Conservation (phyloP, 2,113 vertebrate genomes). For the Delphinus delphis region DNA sequence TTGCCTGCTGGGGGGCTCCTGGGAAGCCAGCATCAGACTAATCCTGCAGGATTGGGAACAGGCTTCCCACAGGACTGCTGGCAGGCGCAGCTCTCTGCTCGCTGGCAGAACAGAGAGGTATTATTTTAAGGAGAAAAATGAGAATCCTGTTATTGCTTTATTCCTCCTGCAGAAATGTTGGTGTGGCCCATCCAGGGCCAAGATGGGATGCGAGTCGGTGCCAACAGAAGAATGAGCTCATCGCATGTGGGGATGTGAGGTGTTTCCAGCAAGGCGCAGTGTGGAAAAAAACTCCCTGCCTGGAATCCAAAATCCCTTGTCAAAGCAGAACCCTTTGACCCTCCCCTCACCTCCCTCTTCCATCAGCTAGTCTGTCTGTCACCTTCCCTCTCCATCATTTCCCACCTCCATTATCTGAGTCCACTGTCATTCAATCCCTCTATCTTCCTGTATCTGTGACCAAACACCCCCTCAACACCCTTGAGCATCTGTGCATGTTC, state of each 20-base stretch:
- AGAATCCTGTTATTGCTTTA: constrained; percentile 77
- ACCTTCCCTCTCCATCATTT: neutral
- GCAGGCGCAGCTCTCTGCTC: constrained; percentile 50
- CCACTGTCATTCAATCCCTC: neutral
- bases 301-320: neutral
- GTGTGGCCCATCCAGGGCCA: constrained; percentile 69
- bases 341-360: neutral
- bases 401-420: neutral
- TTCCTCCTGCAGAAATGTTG: constrained; percentile 76
- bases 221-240: constrained; percentile 82
- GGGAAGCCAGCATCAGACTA: neutral
- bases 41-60: constrained; percentile 39
- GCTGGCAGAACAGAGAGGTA: constrained; percentile 65
- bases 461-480: neutral
- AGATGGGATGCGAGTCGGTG: constrained; percentile 12
- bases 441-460: neutral
- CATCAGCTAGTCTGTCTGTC: neutral
- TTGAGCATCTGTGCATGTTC: neutral
- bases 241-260: constrained; percentile 40
- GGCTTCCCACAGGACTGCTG: constrained; percentile 57
- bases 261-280: constrained; percentile 71
- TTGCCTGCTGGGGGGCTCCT: neutral
- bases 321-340: constrained; percentile 17
- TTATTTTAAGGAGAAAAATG: constrained; percentile 83
- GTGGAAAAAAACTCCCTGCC: constrained; percentile 26